phyloP scores from a whole-genome alignment of 2,888 invertebrate genomes.

The Erebia palarica region DNA sequence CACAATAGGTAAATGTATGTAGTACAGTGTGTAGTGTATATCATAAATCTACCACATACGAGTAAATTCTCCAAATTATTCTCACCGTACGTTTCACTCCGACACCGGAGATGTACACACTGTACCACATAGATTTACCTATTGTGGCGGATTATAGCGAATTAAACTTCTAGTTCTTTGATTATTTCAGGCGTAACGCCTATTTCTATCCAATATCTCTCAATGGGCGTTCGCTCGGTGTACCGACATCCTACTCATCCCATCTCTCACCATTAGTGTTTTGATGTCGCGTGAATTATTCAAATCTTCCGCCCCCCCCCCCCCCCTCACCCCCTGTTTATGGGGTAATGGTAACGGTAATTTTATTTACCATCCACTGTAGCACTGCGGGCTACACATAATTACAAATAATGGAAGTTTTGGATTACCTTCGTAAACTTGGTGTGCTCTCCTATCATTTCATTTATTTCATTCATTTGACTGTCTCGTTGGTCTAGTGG shows the following conservation, averaged over 20 bases:
- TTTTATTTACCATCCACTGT: constrained; percentile 39
- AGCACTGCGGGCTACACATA: constrained; percentile 24
- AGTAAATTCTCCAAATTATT: no score
- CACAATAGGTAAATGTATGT: no score
- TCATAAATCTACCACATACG: no score
- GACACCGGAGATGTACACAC: no score
- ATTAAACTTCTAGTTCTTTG: no score
- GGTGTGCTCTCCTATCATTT: no score
- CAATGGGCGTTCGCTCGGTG: constrained; percentile 22
- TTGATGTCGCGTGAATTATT: constrained; percentile 64
- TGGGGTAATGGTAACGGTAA: constrained; percentile 39
- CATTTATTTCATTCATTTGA: no score
- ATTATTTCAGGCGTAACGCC: no score
- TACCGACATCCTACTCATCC: constrained; percentile 34
- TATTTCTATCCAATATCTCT: background rate
- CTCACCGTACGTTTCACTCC: no score
- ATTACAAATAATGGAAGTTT: background rate
- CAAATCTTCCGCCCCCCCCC: constrained; percentile 47
- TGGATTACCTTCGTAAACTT: background rate
- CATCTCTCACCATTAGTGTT: constrained; percentile 60
- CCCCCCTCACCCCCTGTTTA: constrained; percentile 36
- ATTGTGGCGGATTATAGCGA: no score
- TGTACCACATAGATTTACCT: no score
- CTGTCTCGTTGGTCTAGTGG: background rate
- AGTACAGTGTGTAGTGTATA: no score